Base-by-base conservation (phyloP, 2,888 invertebrate species). In the Sclerodermus sp. region DNA sequence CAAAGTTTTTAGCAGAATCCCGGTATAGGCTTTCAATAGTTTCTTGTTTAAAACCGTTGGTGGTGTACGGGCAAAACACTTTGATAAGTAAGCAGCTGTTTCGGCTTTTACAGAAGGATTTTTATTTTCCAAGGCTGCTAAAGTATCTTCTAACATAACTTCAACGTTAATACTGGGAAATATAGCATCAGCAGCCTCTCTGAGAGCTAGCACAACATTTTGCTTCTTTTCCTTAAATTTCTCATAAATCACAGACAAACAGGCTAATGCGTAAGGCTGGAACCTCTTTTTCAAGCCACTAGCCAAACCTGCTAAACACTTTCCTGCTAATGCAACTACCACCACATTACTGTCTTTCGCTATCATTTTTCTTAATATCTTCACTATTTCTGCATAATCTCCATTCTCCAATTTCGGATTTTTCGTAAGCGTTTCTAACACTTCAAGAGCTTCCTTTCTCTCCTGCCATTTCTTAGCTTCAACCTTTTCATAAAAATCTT, bases 161-260 rank as follows among this genome's bases (percentile, higher is more conserved):
- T 94, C 94, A 32, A 93, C 79, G 47, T 84, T 89, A 1, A 91
- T 91, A 65, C 87, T 84, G 45, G 85, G 82, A 76, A 89, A 96
- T 57, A 93, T 86, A 32, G 91, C 92, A 80, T 98, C 98, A 16
- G 92, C 88, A 4, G 95, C 92, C 52, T 97, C 96, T 46, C 93
- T 82, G 39, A 99, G 79, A 0, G 93, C 90, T 1, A 84, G 76
- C 0, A 98, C 94, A 1, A 98, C 96, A 70, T 87, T 90, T 1
- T 88, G 83, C 71, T 99, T 99, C 82, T 96, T 98, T 78, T 99
- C 98, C 70, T 96, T 96, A 73, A 98, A 98, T 79, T 98, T 99
- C 68, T 98, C 97, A 31, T 99, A 79, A 43, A 96, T 82, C 0
- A 89, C 81, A 8, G 90, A 84, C 1, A 93, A 80, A 65, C 90